Conservation (phyloP, 2,797 vertebrate species). For the Crax fasciolata region DNA sequence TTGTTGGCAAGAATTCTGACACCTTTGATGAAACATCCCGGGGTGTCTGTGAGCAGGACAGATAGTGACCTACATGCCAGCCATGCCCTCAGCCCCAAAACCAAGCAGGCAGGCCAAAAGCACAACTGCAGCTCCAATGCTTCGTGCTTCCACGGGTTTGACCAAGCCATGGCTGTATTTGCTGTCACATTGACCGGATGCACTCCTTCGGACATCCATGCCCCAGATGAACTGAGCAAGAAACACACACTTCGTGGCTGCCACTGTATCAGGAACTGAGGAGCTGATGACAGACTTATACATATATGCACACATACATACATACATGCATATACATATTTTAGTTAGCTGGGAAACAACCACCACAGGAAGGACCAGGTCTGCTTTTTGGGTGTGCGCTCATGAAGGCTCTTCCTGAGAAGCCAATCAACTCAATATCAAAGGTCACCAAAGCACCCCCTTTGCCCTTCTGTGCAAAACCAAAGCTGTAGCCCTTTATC, state of each 20-base stretch:
- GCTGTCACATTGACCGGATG: not conserved
- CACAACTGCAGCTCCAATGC: rapidly evolving
- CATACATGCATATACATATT: rapidly evolving
- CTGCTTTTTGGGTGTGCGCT: not conserved
- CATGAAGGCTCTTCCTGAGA: not conserved
- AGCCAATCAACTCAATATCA: not conserved
- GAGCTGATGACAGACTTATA: not conserved
- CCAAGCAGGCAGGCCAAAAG: not conserved
- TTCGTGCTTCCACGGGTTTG: rapidly evolving
- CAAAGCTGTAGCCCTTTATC: not conserved
- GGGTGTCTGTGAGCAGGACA: rapidly evolving
- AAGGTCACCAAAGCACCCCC: not conserved
- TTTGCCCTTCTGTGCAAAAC: not conserved
- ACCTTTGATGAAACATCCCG: not conserved
- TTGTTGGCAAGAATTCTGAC: not conserved
- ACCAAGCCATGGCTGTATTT: not conserved
- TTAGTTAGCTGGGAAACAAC: not conserved
- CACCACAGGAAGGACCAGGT: not conserved
- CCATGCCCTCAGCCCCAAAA: not conserved
- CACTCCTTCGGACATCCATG: rapidly evolving
- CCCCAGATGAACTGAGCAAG: not conserved
- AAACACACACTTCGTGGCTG: not conserved
- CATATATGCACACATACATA: not conserved
- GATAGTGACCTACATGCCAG: not conserved
- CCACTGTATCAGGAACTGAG: not conserved